phyloP scores from a whole-genome alignment of 2,888 invertebrate genomes.

The Torymus tubicola region DNA sequence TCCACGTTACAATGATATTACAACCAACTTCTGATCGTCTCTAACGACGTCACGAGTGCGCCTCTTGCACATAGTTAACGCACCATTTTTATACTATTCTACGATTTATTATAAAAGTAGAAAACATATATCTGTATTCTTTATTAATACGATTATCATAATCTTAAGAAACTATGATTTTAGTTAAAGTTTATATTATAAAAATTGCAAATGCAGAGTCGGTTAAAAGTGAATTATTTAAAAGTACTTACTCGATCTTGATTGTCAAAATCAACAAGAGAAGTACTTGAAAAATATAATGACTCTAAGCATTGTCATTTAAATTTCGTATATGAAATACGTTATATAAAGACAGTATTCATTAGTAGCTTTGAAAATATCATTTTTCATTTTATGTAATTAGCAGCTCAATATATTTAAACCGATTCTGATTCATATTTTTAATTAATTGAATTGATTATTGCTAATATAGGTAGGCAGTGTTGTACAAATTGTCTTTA shows the following conservation, averaged over 20 bases:
- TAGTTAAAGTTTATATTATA: slow-evolving; percentile 11
- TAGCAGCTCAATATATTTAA: not conserved
- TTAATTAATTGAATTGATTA: slow-evolving; percentile 14
- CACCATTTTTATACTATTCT: slow-evolving; percentile 19
- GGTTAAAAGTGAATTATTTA: slow-evolving; percentile 22
- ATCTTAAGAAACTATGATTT: slow-evolving; percentile 39
- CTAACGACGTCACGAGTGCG: slow-evolving; percentile 13
- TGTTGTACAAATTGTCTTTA: slow-evolving; percentile 12
- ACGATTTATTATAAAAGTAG: slow-evolving; percentile 53
- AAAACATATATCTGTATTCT: slow-evolving; percentile 54
- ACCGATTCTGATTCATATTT: slow-evolving; percentile 38
- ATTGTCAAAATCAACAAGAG: slow-evolving; percentile 36
- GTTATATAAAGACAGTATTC: slow-evolving; percentile 26
- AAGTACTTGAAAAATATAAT: slow-evolving; percentile 4
- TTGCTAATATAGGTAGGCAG: slow-evolving; percentile 30
- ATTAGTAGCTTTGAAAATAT: not conserved
- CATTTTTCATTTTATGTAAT: not conserved
- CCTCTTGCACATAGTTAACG: slow-evolving; percentile 34
- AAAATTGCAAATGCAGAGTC: slow-evolving; percentile 37
- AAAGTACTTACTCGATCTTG: slow-evolving; percentile 10
- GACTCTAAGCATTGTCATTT: slow-evolving; percentile 21
- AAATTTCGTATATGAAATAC: slow-evolving; percentile 35
- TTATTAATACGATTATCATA: slow-evolving; percentile 30
- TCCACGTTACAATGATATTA: not conserved
- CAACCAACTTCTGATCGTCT: slow-evolving; percentile 11